Base-by-base conservation (phyloP, 2,797 vertebrate species). In the Notolabrus celidotus region DNA sequence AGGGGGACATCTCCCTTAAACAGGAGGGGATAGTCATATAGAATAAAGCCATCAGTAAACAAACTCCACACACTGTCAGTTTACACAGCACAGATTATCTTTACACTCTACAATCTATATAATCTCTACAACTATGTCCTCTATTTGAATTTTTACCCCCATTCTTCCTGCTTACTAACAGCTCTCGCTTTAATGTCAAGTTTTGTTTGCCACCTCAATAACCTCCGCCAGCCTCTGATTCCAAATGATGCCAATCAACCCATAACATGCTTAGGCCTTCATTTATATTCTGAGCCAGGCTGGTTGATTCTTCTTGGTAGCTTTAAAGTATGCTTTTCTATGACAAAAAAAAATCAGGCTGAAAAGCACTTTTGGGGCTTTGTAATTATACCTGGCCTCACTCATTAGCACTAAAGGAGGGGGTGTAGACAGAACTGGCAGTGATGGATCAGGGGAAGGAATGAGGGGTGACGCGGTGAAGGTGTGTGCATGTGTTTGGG, bases 381-480 rank as follows among this genome's bases (percentile, higher is more conserved):
- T 82, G 80, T 87, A 92, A 88, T 91, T 89, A 87, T 65, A 73
- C 52, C 71, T 82, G 50, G 69, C 64, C 71, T 72, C 66, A 57
- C 79, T 83, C 83, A 84, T 92, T 91, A 82, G 63, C 63, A 83
- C 74, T 78, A 72, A 84, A 62, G 61, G 81, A 82, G 69, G 54
- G 85, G 87, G 82, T 70, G 85, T 85, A 57, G 59, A 78, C 72
- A 25, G 77, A 82, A 72, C 38, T 83, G 89, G 86, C 86, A 90
- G 63, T 75, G 85, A 94, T 71, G 77, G 88, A 93, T 91, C 79
- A 70, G 23, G 70, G 58, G 70, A 80, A 78, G 75, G 59, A 64
- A 70, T 54, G 63, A 77, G 63, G 58, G 75, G 67, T 69, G 82
- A 87, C 20, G 54, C 47, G 29, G 66, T 63, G 78, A 65, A 68